Evolutionary conservation across 2,797 vertebrate genomes (phyloP).

Genomic region (Paedocypris micromegethes): DNA sequence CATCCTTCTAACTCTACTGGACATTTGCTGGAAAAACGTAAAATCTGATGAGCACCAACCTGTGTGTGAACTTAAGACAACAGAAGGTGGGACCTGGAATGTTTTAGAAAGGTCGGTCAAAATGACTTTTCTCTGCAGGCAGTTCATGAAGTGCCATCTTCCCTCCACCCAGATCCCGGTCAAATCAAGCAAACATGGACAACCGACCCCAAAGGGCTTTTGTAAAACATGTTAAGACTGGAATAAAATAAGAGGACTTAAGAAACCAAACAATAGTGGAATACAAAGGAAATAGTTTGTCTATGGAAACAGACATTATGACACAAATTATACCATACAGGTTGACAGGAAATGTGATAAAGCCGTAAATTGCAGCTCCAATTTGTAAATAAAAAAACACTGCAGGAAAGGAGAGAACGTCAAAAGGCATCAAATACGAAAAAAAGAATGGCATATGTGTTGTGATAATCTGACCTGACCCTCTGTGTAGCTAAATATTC

Average conservation of each 20-base stretch:
- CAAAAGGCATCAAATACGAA: not conserved
- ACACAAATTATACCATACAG: no score
- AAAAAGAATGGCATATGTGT: conserved; percentile 48
- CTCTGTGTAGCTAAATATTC: conserved; percentile 59
- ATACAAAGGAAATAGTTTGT: not conserved
- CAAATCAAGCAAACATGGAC: conserved; percentile 64
- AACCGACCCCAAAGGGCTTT: conserved; percentile 58
- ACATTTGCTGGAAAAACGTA: conserved; percentile 40
- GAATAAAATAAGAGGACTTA: not conserved
- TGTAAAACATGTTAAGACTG: conserved; percentile 12
- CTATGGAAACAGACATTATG: conserved; percentile 4
- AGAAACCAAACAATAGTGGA: conserved; percentile 7
- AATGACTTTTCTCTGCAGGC: conserved; percentile 51
- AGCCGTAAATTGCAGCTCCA: no score
- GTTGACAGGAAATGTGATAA: no score
- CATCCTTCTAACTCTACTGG: no score
- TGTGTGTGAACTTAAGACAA: conserved; percentile 37
- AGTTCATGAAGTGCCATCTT: conserved; percentile 59
- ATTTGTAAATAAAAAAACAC: not conserved
- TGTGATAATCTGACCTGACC: conserved; percentile 67
- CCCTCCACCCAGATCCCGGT: conserved; percentile 51
- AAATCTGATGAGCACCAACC: conserved; percentile 53
- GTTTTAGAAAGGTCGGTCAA: conserved; percentile 30
- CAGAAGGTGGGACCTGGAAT: conserved; percentile 58
- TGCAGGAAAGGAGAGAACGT: not conserved